A percentile compares a stretch with the other conserved stretches of the same genome.
phyloP scores from a whole-genome alignment of 2,797 vertebrate genomes.

The Lates japonicus region DNA sequence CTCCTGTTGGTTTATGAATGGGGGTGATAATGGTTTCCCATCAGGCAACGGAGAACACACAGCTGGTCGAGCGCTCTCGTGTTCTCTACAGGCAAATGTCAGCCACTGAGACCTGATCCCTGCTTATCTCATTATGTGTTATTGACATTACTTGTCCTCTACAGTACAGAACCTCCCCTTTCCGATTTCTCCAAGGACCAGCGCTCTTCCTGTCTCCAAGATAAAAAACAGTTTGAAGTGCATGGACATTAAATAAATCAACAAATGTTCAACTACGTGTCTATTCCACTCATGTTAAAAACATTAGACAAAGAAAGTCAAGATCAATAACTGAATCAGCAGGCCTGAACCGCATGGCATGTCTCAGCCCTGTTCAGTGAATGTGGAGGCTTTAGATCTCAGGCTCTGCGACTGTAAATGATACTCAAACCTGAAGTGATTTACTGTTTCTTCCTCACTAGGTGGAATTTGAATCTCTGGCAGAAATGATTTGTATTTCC shows the following conservation, averaged over 20 bases:
- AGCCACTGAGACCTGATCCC: slow-evolving; percentile 49
- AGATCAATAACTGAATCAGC: slow-evolving; percentile 67
- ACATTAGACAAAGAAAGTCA: slow-evolving; percentile 47
- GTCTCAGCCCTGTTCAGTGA: slow-evolving; percentile 21
- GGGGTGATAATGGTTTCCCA: slow-evolving; percentile 64
- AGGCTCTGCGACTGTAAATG: slow-evolving; percentile 42
- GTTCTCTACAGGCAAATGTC: slow-evolving; percentile 49
- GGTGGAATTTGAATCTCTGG: slow-evolving; percentile 49
- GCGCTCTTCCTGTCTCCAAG: slow-evolving; percentile 47
- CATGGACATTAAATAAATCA: slow-evolving; percentile 64
- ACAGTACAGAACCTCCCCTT: slow-evolving; percentile 38
- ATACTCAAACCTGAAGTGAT: slow-evolving; percentile 36
- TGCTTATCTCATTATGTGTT: slow-evolving; percentile 78
- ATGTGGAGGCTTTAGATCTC: slow-evolving; percentile 32
- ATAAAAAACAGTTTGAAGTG: slow-evolving; percentile 43
- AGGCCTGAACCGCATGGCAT: slow-evolving; percentile 22
- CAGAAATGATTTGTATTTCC: slow-evolving; percentile 59
- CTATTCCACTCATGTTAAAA: slow-evolving; percentile 53
- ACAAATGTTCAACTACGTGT: slow-evolving; percentile 36
- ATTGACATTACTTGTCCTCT: slow-evolving; percentile 63
- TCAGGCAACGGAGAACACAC: slow-evolving; percentile 51
- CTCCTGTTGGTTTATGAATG: slow-evolving; percentile 40
- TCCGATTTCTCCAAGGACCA: slow-evolving; percentile 63
- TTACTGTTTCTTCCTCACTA: slow-evolving; percentile 48
- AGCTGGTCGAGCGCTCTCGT: slow-evolving; percentile 63